Evolutionary conservation across 1,140 invertebrate species (phyloP).

Genomic region (Drosophila burlai): DNA sequence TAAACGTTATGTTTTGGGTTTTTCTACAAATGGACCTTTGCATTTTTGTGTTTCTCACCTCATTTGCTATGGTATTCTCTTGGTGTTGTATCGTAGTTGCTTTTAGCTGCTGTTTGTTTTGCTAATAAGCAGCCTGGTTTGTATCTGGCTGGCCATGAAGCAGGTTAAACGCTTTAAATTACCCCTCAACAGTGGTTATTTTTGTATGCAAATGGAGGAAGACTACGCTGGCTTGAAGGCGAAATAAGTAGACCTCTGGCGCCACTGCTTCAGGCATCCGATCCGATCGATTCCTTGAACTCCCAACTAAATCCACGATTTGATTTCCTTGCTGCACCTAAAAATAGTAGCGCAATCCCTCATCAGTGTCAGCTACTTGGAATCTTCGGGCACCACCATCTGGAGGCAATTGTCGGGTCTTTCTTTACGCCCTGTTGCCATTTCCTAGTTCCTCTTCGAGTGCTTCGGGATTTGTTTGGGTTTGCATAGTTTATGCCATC

Average conservation of each 20-base stretch:
- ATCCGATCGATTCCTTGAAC: background rate
- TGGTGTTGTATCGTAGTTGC: conserved; percentile 8
- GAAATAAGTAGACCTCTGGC: conserved; percentile 9
- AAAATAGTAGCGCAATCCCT: conserved; percentile 32
- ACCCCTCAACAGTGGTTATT: conserved; percentile 22
- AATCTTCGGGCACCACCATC: conserved; percentile 26
- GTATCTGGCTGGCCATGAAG: conserved; percentile 58
- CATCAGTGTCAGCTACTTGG: conserved; percentile 33
- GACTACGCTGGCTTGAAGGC: conserved; percentile 24
- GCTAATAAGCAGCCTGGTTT: conserved; percentile 60
- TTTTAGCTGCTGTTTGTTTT: conserved; percentile 48
- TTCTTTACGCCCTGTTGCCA: conserved; percentile 17
- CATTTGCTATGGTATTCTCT: conserved; percentile 7
- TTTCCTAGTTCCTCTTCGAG: conserved; percentile 19
- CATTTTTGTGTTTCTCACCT: conserved; percentile 1
- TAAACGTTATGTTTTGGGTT: background rate
- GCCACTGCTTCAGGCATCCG: conserved; percentile 11
- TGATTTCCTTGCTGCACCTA: conserved; percentile 22
- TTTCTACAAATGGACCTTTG: background rate
- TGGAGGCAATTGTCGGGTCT: conserved; percentile 35
- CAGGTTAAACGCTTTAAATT: conserved; percentile 56
- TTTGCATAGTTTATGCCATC: conserved; percentile 62
- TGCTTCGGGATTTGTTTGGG: conserved; percentile 26
- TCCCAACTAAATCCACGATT: background rate
- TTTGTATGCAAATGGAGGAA: conserved; percentile 39